A percentile compares a stretch with the other conserved stretches of the same genome.
Evolutionary conservation across 2,888 invertebrate genomes (phyloP).

Genomic region (Mythimna ferrago): DNA sequence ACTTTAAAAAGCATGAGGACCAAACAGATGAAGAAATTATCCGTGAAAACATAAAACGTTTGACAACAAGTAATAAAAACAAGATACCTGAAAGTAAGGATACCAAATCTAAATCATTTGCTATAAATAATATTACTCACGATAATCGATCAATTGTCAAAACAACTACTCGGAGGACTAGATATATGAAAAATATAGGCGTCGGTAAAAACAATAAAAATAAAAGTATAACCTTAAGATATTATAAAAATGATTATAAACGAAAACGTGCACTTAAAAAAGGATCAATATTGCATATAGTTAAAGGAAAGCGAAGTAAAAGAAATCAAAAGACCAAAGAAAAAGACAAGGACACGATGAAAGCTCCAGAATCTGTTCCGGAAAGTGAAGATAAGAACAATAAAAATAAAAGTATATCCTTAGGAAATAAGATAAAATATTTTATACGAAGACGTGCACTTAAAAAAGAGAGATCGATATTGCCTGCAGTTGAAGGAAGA

Average conservation of each 20-base stretch:
- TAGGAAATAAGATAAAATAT: slow-evolving; percentile 39
- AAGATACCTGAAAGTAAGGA: slow-evolving; percentile 14
- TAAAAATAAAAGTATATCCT: slow-evolving; percentile 20
- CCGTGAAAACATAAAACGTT: slow-evolving; percentile 76
- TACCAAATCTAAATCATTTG: neutral
- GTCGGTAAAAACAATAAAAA: slow-evolving; percentile 22
- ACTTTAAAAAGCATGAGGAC: slow-evolving; percentile 74
- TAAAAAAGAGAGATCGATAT: slow-evolving; percentile 40
- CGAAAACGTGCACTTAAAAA: slow-evolving; percentile 32
- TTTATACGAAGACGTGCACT: slow-evolving; percentile 31
- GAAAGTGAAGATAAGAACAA: slow-evolving; percentile 40
- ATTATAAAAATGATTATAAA: slow-evolving; percentile 28
- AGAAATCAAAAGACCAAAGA: slow-evolving; percentile 71
- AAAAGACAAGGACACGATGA: slow-evolving; percentile 58
- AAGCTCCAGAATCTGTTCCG: slow-evolving; percentile 63
- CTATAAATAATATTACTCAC: neutral
- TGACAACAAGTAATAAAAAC: slow-evolving; percentile 52
- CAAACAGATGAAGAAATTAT: slow-evolving; percentile 79
- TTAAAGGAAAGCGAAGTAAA: slow-evolving; percentile 68
- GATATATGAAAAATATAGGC: slow-evolving; percentile 67
- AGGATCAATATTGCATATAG: neutral
- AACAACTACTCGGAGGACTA: slow-evolving; percentile 50
- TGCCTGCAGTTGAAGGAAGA: slow-evolving; percentile 64
- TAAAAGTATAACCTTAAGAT: slow-evolving; percentile 37
- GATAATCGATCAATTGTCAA: slow-evolving; percentile 32